These are phyloP conservation scores for Muscicapa adusta DNA, from an alignment of 2,113 vertebrate genomes.

Conservation along the genomic window DNA sequence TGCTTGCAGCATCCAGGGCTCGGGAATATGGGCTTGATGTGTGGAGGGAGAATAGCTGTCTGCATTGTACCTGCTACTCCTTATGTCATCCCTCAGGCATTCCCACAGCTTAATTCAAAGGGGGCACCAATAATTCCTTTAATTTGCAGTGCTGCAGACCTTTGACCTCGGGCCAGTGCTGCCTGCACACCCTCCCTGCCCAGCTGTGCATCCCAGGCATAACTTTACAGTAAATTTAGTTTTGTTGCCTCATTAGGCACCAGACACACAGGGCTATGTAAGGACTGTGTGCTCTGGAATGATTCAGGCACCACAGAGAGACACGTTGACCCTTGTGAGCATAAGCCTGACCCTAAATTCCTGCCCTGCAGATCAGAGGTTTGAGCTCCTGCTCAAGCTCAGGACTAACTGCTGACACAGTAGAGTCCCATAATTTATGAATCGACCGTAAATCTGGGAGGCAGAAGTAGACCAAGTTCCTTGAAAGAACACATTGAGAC, in stretches of 20 bases:
- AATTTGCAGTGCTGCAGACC: not conserved
- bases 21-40: not conserved
- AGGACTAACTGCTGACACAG: not conserved
- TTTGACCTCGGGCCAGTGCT: not conserved
- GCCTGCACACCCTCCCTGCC: not conserved
- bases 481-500: slow-evolving; percentile 7
- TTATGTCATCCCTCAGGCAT: not conserved
- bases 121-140: not conserved
- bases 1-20: not conserved
- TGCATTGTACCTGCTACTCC: not conserved
- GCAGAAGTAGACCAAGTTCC: not conserved
- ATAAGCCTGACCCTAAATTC: slow-evolving; percentile 5
- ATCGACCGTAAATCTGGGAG: not conserved
- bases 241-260: slow-evolving; percentile 26
- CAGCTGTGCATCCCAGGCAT: not conserved
- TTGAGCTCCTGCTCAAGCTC: not conserved
- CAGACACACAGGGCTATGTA: not conserved
- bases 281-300: not conserved
- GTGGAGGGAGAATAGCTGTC: not conserved
- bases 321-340: not conserved
- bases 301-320: not conserved
- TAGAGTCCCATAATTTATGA: not conserved
- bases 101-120: not conserved
- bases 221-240: not conserved
- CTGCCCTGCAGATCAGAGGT: not conserved